Evolutionary conservation across 2,797 vertebrate genomes (phyloP).

Genomic region (Muraenolepis orangiensis): DNA sequence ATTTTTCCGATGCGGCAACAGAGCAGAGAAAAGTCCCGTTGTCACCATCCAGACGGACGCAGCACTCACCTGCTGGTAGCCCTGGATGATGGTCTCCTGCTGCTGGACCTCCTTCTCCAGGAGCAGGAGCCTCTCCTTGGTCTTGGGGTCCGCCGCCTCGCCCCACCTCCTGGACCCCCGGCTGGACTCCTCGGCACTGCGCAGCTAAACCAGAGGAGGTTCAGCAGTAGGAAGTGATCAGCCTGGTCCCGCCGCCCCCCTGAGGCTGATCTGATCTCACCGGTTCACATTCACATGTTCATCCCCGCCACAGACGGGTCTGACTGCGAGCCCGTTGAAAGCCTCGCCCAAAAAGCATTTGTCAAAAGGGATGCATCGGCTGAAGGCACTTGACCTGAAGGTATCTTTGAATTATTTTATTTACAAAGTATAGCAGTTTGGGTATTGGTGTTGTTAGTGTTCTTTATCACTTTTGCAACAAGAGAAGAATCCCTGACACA

Average conservation of each 20-base stretch:
- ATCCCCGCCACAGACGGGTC: no score
- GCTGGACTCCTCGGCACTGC: conserved; percentile 72
- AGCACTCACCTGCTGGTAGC: conserved; percentile 85
- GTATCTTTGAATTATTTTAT: no score
- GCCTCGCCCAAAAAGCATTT: no score
- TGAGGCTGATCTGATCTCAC: neutral
- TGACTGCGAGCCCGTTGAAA: no score
- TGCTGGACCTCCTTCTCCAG: conserved; percentile 85
- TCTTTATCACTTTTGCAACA: no score
- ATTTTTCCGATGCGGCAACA: neutral
- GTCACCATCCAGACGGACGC: neutral
- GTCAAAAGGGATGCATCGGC: no score
- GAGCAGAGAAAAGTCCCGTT: neutral
- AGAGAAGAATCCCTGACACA: no score
- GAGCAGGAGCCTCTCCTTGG: conserved; percentile 76
- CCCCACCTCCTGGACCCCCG: conserved; percentile 67
- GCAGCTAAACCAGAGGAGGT: conserved; percentile 67
- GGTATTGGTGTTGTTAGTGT: no score
- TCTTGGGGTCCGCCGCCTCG: conserved; percentile 57
- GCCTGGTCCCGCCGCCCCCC: neutral
- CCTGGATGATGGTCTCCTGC: conserved; percentile 89
- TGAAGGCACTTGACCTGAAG: no score
- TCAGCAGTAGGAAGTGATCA: neutral
- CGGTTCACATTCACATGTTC: neutral
- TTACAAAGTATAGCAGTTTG: no score